phyloP scores from a whole-genome alignment of 30 jellyfish, hydroid and myxozoan genomes.

The Nemopilema nomurai region DNA sequence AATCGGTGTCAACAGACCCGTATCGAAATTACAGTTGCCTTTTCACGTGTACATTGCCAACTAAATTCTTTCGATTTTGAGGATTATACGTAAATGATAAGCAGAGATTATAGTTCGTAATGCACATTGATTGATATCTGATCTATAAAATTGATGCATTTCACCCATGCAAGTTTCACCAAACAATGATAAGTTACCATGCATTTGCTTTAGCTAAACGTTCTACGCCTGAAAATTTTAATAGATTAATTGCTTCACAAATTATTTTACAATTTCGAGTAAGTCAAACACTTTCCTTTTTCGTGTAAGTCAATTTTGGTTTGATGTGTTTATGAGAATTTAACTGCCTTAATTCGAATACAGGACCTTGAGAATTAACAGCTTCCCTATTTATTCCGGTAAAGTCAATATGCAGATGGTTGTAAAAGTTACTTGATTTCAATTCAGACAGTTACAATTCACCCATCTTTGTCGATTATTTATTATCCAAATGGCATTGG shows the following conservation, averaged over 20 bases:
- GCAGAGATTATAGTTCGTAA: too few species aligned
- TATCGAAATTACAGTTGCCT: too few species aligned
- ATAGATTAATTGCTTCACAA: too few species aligned
- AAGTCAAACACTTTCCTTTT: too few species aligned
- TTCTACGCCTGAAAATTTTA: too few species aligned
- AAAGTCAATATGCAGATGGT: not conserved
- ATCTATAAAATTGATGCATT: not conserved
- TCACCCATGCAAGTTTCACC: not conserved
- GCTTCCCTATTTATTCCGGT: not conserved
- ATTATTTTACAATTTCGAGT: too few species aligned
- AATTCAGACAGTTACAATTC: not conserved
- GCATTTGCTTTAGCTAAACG: too few species aligned
- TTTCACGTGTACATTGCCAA: too few species aligned
- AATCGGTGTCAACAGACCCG: not conserved
- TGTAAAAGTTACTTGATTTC: not conserved
- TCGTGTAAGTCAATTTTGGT: too few species aligned
- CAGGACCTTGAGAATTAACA: not conserved
- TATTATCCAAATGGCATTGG: not conserved
- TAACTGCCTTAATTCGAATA: not conserved
- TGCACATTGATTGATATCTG: too few species aligned
- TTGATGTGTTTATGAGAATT: not conserved
- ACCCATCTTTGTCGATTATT: not conserved
- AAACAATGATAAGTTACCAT: not conserved
- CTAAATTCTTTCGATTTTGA: not conserved
- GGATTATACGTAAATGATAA: not conserved